Evolutionary conservation across 2,797 vertebrate genomes (phyloP).

Genomic region (Hoplostethus mediterraneus): DNA sequence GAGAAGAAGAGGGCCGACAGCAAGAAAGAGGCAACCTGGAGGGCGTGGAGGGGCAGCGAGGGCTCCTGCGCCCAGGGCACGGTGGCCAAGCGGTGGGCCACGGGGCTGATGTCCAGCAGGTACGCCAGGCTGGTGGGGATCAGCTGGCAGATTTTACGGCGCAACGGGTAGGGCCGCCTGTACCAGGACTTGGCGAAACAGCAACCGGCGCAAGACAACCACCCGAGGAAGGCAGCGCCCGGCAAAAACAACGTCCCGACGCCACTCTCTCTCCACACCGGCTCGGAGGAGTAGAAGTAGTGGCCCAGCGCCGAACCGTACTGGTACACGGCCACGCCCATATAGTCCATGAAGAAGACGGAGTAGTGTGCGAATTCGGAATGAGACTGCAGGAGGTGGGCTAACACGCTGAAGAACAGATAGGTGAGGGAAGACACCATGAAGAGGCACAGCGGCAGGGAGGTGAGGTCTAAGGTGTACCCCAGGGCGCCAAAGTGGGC

Average conservation of each 20-base stretch:
- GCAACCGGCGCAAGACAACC: slow-evolving; percentile 92
- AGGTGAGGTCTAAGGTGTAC: slow-evolving; percentile 65
- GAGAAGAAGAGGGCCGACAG: slow-evolving; percentile 93
- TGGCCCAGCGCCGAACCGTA: slow-evolving; percentile 91
- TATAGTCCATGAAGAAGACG: slow-evolving; percentile 94
- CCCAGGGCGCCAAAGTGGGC: slow-evolving; percentile 80
- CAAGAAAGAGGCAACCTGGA: slow-evolving; percentile 91
- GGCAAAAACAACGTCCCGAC: slow-evolving; percentile 89
- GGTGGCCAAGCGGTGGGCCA: slow-evolving; percentile 87
- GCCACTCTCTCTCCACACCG: slow-evolving; percentile 86
- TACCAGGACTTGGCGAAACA: slow-evolving; percentile 92
- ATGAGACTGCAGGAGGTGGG: slow-evolving; percentile 93
- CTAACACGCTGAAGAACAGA: slow-evolving; percentile 88
- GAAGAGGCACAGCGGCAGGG: slow-evolving; percentile 89
- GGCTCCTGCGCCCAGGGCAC: slow-evolving; percentile 85
- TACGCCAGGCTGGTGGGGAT: slow-evolving; percentile 89
- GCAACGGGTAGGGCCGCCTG: slow-evolving; percentile 88
- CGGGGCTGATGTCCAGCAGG: slow-evolving; percentile 90
- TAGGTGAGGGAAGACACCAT: slow-evolving; percentile 88
- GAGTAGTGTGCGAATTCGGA: slow-evolving; percentile 92
- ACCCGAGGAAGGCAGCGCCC: slow-evolving; percentile 87
- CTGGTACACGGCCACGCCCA: slow-evolving; percentile 92
- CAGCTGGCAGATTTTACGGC: slow-evolving; percentile 91
- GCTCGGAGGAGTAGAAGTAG: slow-evolving; percentile 91
- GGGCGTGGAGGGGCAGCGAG: slow-evolving; percentile 87